Evolutionary conservation across 1,140 invertebrate species (phyloP).

Genomic region (Solenopsis invicta): DNA sequence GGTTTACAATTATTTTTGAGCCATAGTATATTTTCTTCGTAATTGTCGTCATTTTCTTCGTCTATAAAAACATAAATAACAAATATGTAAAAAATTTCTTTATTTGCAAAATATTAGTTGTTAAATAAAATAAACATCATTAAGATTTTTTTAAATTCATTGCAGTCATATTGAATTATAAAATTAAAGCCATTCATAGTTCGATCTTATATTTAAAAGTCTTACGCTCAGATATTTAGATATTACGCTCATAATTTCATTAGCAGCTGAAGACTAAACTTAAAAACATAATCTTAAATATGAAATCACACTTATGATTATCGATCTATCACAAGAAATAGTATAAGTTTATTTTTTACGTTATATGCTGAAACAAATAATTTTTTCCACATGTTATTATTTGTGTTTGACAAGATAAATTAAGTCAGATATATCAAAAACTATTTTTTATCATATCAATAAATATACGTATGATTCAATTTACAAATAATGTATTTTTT

Average conservation of each 20-base stretch:
- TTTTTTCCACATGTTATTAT: not conserved
- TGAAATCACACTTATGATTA: too few relatives aligned
- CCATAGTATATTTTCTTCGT: slow-evolving; percentile 1
- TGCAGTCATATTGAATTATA: too few relatives aligned
- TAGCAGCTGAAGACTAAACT: too few relatives aligned
- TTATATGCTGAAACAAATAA: not conserved
- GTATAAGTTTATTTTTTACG: not conserved
- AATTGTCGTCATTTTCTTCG: not conserved
- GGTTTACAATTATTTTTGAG: slow-evolving; percentile 1
- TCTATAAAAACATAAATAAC: not conserved
- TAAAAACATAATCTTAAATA: too few relatives aligned
- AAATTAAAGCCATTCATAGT: too few relatives aligned
- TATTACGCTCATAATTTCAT: too few relatives aligned
- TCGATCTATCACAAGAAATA: not conserved
- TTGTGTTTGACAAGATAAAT: not conserved
- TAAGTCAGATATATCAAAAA: not conserved
- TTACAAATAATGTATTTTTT: not conserved
- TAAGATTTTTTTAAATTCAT: too few relatives aligned
- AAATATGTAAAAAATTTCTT: not conserved
- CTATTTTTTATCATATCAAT: not conserved
- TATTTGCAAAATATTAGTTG: not conserved
- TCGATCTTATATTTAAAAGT: too few relatives aligned
- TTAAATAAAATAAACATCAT: not conserved
- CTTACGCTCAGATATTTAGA: too few relatives aligned
- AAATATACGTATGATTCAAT: not conserved